Conservation (phyloP, 1,140 invertebrate species). For the Mamestra configurata region DNA sequence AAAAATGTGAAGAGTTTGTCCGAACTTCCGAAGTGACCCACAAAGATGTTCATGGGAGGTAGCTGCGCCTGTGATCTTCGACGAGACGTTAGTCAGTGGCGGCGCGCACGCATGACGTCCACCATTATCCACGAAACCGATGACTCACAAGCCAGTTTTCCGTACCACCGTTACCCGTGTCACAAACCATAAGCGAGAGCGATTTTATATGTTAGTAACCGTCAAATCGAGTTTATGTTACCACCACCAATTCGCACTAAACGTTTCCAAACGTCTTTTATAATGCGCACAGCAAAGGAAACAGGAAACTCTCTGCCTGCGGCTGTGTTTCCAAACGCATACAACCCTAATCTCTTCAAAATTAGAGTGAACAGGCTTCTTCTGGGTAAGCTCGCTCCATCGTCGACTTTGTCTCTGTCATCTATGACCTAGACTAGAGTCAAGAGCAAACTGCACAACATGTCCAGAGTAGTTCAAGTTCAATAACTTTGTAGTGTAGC, state of each 20-base stretch:
- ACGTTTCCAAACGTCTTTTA: no score
- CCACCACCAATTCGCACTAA: background rate
- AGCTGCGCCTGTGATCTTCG: background rate
- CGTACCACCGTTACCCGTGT: constrained; percentile 68
- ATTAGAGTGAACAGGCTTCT: no score
- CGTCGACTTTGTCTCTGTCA: no score
- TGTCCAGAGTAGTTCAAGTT: no score
- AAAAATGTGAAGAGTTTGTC: background rate
- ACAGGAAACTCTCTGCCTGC: no score
- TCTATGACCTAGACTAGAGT: no score
- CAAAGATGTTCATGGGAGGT: constrained; percentile 13
- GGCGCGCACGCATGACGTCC: constrained; percentile 61
- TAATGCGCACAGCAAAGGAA: no score
- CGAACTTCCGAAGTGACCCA: background rate
- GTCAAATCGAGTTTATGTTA: background rate
- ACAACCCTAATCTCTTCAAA: no score
- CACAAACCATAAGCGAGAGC: constrained; percentile 26
- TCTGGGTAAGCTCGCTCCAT: no score
- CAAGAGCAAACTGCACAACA: no score
- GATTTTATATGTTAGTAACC: background rate
- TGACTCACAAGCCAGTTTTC: constrained; percentile 78
- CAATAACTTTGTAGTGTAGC: no score
- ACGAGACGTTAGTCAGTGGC: constrained; percentile 54
- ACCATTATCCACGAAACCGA: constrained; percentile 54
- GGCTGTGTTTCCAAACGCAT: no score